Percentiles rank a stretch among this genome's conserved stretches.
Evolutionary conservation across 2,797 vertebrate species (phyloP).

Genomic region (Moxostoma hubbsi): DNA sequence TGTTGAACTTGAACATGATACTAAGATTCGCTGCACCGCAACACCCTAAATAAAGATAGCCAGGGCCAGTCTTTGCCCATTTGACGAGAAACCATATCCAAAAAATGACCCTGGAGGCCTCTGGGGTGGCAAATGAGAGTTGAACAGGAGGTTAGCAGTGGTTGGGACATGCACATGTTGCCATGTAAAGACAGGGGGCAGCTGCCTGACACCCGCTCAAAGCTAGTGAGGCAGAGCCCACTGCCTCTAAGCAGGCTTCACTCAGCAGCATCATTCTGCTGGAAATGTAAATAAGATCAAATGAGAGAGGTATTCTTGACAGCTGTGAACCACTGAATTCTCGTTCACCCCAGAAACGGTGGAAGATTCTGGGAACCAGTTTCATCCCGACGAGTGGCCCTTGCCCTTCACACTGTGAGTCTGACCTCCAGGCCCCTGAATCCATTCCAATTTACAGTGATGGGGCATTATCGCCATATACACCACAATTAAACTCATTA

Average conservation of each 20-base stretch:
- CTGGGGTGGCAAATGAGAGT: slow-evolving; percentile 68
- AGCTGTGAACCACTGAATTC: slow-evolving; percentile 79
- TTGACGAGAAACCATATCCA: slow-evolving; percentile 61
- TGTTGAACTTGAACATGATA: slow-evolving; percentile 81
- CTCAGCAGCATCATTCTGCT: slow-evolving; percentile 72
- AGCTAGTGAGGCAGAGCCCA: slow-evolving; percentile 47
- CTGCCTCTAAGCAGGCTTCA: slow-evolving; percentile 70
- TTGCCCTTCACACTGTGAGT: neutral
- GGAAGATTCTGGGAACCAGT: slow-evolving; percentile 39
- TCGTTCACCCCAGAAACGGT: slow-evolving; percentile 65
- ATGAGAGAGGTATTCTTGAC: slow-evolving; percentile 74
- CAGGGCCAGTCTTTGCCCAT: slow-evolving; percentile 46
- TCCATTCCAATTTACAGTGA: slow-evolving; percentile 61
- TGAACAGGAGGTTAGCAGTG: slow-evolving; percentile 73
- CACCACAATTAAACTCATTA: slow-evolving; percentile 76
- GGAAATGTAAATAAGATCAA: slow-evolving; percentile 70
- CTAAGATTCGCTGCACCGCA: slow-evolving; percentile 37
- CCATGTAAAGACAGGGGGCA: slow-evolving; percentile 76
- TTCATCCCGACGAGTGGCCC: neutral
- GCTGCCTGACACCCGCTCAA: slow-evolving; percentile 71
- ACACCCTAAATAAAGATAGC: slow-evolving; percentile 54
- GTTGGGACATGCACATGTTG: slow-evolving; percentile 63
- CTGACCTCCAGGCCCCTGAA: slow-evolving; percentile 57
- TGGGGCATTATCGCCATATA: neutral
- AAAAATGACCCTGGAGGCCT: slow-evolving; percentile 67